Evolutionary conservation across 2,113 vertebrate genomes (phyloP).

Genomic region (Synodontis membranacea): DNA sequence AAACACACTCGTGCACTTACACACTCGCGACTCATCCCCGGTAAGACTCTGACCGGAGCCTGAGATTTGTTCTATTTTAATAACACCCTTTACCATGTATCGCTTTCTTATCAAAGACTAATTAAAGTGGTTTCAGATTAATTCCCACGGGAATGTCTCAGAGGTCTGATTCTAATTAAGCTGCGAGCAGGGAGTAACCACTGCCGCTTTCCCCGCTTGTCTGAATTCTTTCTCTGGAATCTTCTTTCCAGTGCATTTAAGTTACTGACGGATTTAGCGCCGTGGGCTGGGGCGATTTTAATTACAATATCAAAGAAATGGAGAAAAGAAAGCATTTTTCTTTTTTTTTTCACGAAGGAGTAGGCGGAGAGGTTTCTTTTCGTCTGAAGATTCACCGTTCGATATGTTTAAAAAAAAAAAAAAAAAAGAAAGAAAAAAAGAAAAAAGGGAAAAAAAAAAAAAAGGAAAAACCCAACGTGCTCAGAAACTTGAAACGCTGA

Average conservation of each 20-base stretch:
- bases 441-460: not conserved
- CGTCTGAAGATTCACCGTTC: not conserved
- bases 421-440: not conserved
- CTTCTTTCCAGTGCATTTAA: conserved; percentile 12
- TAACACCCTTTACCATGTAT: conserved; percentile 38
- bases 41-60: conserved; percentile 53
- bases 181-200: conserved; percentile 1
- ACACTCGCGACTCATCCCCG: conserved; percentile 32
- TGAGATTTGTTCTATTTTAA: conserved; percentile 50
- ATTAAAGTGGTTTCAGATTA: conserved; percentile 62
- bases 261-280: conserved; percentile 4
- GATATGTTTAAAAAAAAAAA: not conserved
- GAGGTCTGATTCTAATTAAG: conserved; percentile 52
- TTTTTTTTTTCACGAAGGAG: not conserved
- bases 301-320: conserved; percentile 32
- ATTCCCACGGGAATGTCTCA: conserved; percentile 61
- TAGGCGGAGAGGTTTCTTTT: not conserved
- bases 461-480: not conserved
- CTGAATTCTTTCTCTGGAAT: conserved; percentile 24
- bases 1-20: not conserved
- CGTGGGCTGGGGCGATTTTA: conserved; percentile 25
- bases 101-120: conserved; percentile 66
- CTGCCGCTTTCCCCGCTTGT: not conserved
- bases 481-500: not conserved
- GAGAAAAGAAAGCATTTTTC: not conserved